Percentiles rank a stretch among this genome's conserved stretches.
phyloP scores from a whole-genome alignment of 2,797 vertebrate genomes.

The Betta splendens region DNA sequence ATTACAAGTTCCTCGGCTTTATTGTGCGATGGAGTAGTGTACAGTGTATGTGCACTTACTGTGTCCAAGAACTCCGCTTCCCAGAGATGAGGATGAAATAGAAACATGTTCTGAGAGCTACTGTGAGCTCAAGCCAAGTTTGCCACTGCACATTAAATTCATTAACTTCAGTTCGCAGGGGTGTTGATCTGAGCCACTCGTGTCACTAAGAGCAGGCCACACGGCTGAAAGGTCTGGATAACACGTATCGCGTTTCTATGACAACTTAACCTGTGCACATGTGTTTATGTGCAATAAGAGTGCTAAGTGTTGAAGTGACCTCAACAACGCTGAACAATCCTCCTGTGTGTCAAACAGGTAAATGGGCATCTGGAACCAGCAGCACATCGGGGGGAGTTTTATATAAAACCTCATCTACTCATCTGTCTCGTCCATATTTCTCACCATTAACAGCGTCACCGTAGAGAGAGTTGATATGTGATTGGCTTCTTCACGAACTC shows the following conservation, averaged over 20 bases:
- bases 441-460: conserved; percentile 20
- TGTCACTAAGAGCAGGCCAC: too few relatives aligned
- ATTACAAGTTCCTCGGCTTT: conserved; percentile 1
- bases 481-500: conserved; percentile 28
- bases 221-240: too few relatives aligned
- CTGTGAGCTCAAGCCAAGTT: too few relatives aligned
- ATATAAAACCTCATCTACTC: neutral
- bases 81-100: neutral
- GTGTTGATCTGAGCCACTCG: too few relatives aligned
- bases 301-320: too few relatives aligned
- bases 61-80: neutral
- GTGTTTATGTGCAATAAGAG: too few relatives aligned
- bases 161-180: too few relatives aligned
- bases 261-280: too few relatives aligned
- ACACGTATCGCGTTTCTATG: too few relatives aligned
- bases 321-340: too few relatives aligned
- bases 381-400: neutral
- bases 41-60: neutral
- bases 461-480: conserved; percentile 27
- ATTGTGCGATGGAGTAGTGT: neutral
- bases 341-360: neutral
- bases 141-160: neutral
- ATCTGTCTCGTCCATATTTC: conserved; percentile 8
- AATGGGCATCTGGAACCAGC: neutral
- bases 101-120: too few relatives aligned